Base-by-base conservation (phyloP, 2,797 vertebrate genomes). In the Tapirus indicus region DNA sequence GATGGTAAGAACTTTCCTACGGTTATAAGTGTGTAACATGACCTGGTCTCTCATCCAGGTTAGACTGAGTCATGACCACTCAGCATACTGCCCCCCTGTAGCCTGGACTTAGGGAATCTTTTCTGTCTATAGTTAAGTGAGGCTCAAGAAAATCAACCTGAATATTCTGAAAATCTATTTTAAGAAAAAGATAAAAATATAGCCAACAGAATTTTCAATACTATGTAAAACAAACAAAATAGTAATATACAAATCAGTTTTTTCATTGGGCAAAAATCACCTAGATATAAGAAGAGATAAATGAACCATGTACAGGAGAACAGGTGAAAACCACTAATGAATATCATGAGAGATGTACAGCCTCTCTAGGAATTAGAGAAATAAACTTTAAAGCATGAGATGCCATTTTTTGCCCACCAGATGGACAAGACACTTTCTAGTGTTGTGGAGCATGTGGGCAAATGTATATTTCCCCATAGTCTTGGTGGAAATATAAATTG, bases 341-440 rank as follows among this genome's bases (percentile, higher is more conserved):
- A 17, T 38, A 35, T 21, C 5, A 79, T 68, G 38, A 82, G 58
- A 88, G 47, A 66, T 20, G 8, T 38, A 23, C 6, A 71, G 27
- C 0, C 35, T 44, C 79, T 86, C 58, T 47, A n/a, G 12, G n/a
- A 44, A 94, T 25, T 14, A 74, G 47, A 66, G 23, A 66, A 95
- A 77, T 29, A 12, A 41, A 58, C 72, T 88, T 82, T 71, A 95
- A 96, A 91, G 25, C 62, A 77, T 6, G 35, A 66, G 32, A 85
- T 56, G 71, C 20, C 25, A 54, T 3, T 75, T 82, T 80, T 66
- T 54, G 7, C 2, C 72, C n/a, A 69, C n/a, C 21, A 64, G 5
- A 71, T 83, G 64, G 71, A 77, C 41, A 89, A 72, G n/a, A 21
- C 72, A n/a, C 14, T 68, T 97, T 56, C 41, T 94, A 78, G 38